Percentiles rank a stretch among this genome's conserved stretches.
Conservation (phyloP, 2,113 vertebrate species). For the Pachypanchax playfairii region DNA sequence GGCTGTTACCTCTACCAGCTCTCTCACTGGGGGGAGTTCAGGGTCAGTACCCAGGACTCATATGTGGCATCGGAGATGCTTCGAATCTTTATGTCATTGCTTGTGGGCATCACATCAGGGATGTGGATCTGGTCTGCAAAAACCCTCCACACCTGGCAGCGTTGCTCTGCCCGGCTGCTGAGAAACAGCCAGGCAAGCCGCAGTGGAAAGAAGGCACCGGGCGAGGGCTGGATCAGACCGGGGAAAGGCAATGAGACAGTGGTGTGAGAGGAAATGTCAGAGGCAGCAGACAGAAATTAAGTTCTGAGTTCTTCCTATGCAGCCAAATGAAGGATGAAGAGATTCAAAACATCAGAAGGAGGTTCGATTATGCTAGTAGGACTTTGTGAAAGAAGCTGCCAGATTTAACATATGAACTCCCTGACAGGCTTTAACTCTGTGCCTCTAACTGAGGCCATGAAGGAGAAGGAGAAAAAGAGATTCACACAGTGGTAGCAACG, state of each 20-base stretch:
- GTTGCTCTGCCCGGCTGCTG: constrained; percentile 90
- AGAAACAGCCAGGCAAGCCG: constrained; percentile 84
- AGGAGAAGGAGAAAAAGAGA: constrained; percentile 31
- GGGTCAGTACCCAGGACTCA: constrained; percentile 86
- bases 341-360: constrained; percentile 4
- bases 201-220: constrained; percentile 82
- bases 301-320: constrained; percentile 25
- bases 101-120: constrained; percentile 97
- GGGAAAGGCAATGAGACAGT: constrained; percentile 95
- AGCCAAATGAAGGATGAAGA: constrained; percentile 28
- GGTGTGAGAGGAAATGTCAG: constrained; percentile 77
- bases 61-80: constrained; percentile 97
- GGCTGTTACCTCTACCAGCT: constrained; percentile 98
- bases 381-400: constrained; percentile 44
- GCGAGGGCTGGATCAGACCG: constrained; percentile 91
- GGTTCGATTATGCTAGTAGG: constrained; percentile 25
- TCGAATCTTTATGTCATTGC: constrained; percentile 96
- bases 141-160: constrained; percentile 97
- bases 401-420: constrained; percentile 42
- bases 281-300: constrained; percentile 25
- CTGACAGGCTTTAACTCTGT: constrained; percentile 18
- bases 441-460: constrained; percentile 22
- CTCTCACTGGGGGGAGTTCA: constrained; percentile 93
- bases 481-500: constrained; percentile 34
- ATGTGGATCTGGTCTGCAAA: constrained; percentile 99